These are phyloP conservation scores for Cetoscarus ocellatus DNA, from an alignment of 2,797 vertebrate species.

Conservation along the genomic window DNA sequence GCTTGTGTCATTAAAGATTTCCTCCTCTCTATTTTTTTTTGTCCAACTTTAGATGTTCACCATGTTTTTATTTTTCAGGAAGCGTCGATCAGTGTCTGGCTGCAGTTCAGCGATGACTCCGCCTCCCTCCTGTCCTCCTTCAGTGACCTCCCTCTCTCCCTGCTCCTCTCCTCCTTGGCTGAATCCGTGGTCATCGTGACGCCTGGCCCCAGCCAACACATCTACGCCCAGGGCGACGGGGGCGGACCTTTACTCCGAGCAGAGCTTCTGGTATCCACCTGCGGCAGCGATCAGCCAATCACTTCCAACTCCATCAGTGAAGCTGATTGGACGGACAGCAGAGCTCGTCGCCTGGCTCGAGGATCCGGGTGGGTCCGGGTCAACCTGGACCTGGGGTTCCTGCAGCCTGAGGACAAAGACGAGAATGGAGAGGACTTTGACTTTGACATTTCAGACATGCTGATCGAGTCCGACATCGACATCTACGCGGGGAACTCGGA, in stretches of 20 bases:
- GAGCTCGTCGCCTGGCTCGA: conserved; percentile 61
- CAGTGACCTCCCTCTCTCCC: conserved; percentile 60
- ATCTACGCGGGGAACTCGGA: conserved; percentile 58
- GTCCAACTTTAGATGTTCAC: too few relatives aligned
- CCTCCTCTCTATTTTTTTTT: too few relatives aligned
- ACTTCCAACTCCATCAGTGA: conserved; percentile 61
- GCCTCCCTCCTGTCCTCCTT: conserved; percentile 77
- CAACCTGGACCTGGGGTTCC: conserved; percentile 72
- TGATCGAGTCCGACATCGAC: conserved; percentile 66
- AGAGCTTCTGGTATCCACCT: conserved; percentile 78
- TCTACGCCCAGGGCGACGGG: conserved; percentile 81
- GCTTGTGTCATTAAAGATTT: too few relatives aligned
- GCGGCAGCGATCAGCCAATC: conserved; percentile 44
- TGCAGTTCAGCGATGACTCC: conserved; percentile 83
- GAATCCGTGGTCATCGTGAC: conserved; percentile 78
- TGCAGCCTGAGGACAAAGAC: conserved; percentile 57
- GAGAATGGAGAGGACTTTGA: conserved; percentile 59
- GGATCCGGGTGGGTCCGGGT: conserved; percentile 86
- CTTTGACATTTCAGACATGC: conserved; percentile 69
- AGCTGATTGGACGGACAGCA: conserved; percentile 12
- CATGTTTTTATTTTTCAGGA: conserved; percentile 64
- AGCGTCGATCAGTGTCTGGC: conserved; percentile 80
- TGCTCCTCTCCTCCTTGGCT: conserved; percentile 79
- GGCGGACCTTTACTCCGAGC: conserved; percentile 81
- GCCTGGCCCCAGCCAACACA: conserved; percentile 57